Base-by-base conservation (phyloP, 2,888 invertebrate species). In the Nymphalis c-album region DNA sequence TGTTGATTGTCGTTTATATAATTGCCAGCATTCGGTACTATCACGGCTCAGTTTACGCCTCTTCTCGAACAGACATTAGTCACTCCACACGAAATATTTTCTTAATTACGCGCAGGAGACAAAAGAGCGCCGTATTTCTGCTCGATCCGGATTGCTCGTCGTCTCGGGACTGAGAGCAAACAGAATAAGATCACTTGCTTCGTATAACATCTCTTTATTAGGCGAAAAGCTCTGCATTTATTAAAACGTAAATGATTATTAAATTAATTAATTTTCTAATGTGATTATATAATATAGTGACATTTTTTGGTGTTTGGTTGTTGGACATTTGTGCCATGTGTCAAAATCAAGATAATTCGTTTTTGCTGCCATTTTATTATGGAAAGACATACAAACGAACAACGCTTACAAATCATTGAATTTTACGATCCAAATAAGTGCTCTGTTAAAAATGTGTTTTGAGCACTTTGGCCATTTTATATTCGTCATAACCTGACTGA, bases 1-100 rank as follows among this genome's bases (percentile, higher is more conserved):
- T 84, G 73, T 85, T 87, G 88, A 89, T 88, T 88, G 87, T 88
- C 90, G 81, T 88, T 90, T 87, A 86, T 86, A 79, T 91, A 90
- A 92, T 91, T 91, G 86, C 85, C 82, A 77, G 83, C 81, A 81
- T 81, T 87, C 84, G 82, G 81, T 79, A 79, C 78, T 79, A 82
- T 80, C 84, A 78, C 80, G 80, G 78, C 81, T 76, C 79, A 77
- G 77, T 76, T 75, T 74, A 77, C 73, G 71, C 75, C 78, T 77
- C 78, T 73, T 83, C 79, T 80, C 77, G 75, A 78, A 81, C 78
- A 75, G 81, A 83, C 83, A 87, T 87, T 86, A 85, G 84, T 80
- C 79, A 73, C 78, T 79, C 73, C 76, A 78, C 77, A 75, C 80
- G 81, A 84, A 85, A 86, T 87, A 85, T 86, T 86, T 85, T 83